Evolutionary conservation across 37 sponge, comb jelly and placozoan genomes (phyloP), one percentile per base, ranked within the genome.

Genomic region (Oopsacas minuta): DNA sequence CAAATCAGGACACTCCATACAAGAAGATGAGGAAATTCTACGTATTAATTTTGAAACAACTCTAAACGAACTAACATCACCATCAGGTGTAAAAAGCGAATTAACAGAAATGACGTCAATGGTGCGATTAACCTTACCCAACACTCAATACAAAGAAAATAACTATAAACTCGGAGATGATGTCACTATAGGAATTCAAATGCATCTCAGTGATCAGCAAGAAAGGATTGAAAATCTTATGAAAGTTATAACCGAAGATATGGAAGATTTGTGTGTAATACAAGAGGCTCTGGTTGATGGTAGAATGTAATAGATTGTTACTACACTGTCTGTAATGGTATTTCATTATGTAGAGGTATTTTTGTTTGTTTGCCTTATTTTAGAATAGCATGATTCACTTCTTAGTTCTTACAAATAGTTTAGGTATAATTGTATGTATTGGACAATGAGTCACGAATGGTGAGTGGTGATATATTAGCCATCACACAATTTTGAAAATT

Each of bases 1-100:
- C 36, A 97, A 95, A 84, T 83, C 88, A 46, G 99, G 99, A n/a
- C 92, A 88, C 38, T 92, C 99, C 35, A 85, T 97, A 32, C 95
- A 93, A 38, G 90, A 90, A 81, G 92, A 93, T 25, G 99, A 97
- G 69, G 99, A 97, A 53, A 88, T 87, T 28, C 86, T 97, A 39
- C 90, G 94, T 89, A 90, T 89, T 12, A 84, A 86, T 82, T 46
- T 91, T 25, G 83, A 87, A 84, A 37, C 81, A 8, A 85, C 53
- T 36, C 53, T 75, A 49, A 49, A 82, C 51, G 85, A 86, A 83
- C 82, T 88, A n/a, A 88, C 83, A 7, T 61, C 75, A 12, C 75
- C 75, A 12, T 25, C 75, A 7, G 75, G 75, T 61, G 75, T 61
- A 3, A 61, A 61, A 34, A 61, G 75, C 30, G 30, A 61, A 12